A percentile compares a stretch with the other conserved stretches of the same genome.
Conservation (phyloP, 2,797 vertebrate species). For the Lophotriccus pileatus region DNA sequence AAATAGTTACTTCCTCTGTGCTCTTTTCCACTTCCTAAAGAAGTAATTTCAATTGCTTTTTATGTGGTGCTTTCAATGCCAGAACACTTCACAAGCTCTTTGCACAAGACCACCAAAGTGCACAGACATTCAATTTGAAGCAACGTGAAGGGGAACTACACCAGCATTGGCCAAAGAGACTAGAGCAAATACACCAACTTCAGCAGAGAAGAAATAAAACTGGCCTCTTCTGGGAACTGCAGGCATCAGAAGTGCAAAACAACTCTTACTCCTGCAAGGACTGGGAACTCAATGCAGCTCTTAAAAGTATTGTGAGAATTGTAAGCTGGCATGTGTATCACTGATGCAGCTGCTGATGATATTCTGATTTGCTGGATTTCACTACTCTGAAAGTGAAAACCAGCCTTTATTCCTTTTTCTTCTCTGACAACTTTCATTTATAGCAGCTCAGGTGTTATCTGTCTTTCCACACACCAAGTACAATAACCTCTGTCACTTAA, state of each 20-base stretch:
- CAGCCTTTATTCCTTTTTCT: not conserved
- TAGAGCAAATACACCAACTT: not conserved
- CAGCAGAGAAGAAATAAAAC: not conserved
- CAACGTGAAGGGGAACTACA: not conserved
- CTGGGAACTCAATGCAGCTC: not conserved
- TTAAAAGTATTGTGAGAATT: not conserved
- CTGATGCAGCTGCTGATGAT: not conserved
- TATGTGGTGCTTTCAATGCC: not conserved
- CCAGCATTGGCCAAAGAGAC: not conserved
- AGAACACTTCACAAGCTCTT: not conserved
- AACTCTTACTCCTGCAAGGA: not conserved
- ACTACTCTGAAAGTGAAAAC: not conserved
- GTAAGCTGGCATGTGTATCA: not conserved
- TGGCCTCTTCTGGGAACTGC: not conserved
- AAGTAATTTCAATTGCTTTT: not conserved
- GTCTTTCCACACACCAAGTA: not conserved
- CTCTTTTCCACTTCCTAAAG: not conserved
- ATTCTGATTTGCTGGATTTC: slow-evolving; percentile 12
- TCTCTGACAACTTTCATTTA: slow-evolving; percentile 10
- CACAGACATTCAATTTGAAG: not conserved
- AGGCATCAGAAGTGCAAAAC: not conserved
- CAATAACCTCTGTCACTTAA: not conserved
- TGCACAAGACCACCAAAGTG: not conserved
- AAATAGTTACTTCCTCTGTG: not conserved
- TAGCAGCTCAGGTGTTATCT: not conserved